Evolutionary conservation across 2,888 invertebrate genomes (phyloP).

Genomic region (Tetranychus truncatus): DNA sequence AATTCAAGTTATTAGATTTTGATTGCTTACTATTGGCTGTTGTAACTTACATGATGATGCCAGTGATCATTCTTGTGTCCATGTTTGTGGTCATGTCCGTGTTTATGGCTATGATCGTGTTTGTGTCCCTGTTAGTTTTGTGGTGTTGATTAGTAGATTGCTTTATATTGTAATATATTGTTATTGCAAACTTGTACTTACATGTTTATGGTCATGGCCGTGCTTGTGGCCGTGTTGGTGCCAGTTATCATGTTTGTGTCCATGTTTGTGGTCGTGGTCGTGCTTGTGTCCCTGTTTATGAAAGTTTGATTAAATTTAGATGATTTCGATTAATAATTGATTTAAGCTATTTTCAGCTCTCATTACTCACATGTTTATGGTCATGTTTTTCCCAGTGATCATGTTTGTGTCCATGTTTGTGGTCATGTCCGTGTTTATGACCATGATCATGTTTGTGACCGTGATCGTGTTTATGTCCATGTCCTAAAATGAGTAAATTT

Average conservation of each 20-base stretch:
- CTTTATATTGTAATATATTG: not conserved
- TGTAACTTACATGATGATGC: not conserved
- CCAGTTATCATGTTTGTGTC: not conserved
- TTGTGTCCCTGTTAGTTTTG: not conserved
- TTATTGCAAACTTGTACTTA: not conserved
- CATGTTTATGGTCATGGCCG: not conserved
- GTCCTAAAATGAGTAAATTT: not conserved
- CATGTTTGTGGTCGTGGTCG: not conserved
- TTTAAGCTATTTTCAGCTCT: not conserved
- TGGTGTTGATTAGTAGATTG: not conserved
- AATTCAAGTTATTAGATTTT: no score
- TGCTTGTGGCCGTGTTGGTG: not conserved
- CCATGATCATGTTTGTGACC: not conserved
- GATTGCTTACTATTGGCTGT: no score
- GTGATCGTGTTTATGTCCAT: not conserved
- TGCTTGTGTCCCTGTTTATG: not conserved
- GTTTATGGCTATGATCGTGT: not conserved
- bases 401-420: not conserved
- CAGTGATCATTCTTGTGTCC: not conserved
- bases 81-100: not conserved
- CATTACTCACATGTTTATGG: not conserved
- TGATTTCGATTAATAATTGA: not conserved
- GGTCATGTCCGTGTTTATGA: not conserved
- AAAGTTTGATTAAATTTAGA: not conserved
- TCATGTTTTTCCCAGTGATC: not conserved